Evolutionary conservation across 35 echinoderm and acorn worm species (phyloP).

Genomic region (Lytechinus pictus): DNA sequence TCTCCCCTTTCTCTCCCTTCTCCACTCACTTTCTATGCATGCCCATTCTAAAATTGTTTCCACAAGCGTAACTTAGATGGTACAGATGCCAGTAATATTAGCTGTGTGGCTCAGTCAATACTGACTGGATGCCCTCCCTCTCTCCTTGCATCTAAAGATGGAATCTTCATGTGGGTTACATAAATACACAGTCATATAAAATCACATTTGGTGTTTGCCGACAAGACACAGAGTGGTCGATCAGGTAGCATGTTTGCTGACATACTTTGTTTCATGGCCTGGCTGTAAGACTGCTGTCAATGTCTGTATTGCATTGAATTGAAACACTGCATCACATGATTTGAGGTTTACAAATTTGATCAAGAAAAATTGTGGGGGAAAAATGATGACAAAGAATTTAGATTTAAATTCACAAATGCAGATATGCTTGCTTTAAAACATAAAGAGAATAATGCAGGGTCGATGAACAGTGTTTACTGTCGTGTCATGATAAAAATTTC

Average conservation of each 20-base stretch:
- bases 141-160: neutral
- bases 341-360: neutral
- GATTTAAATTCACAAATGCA: neutral
- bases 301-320: neutral
- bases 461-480: too few relatives aligned
- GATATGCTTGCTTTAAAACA: too few relatives aligned
- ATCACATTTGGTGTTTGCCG: slow-evolving; percentile 38
- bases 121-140: neutral
- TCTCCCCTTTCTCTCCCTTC: neutral
- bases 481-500: too few relatives aligned
- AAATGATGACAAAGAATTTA: neutral
- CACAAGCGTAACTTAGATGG: neutral
- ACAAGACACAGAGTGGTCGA: neutral
- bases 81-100: neutral
- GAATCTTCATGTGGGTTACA: slow-evolving; percentile 21
- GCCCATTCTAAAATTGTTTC: neutral
- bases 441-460: neutral
- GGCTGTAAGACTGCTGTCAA: neutral
- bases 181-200: slow-evolving; percentile 15
- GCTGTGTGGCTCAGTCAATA: neutral
- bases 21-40: neutral
- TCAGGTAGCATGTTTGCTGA: neutral
- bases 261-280: slow-evolving; percentile 12
- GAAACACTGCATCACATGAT: neutral
- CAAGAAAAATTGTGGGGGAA: neutral